A percentile compares a stretch with the other conserved stretches of the same genome.
These are phyloP conservation scores for Notodonta ziczac DNA, from an alignment of 2,888 invertebrate genomes.

Conservation along the genomic window DNA sequence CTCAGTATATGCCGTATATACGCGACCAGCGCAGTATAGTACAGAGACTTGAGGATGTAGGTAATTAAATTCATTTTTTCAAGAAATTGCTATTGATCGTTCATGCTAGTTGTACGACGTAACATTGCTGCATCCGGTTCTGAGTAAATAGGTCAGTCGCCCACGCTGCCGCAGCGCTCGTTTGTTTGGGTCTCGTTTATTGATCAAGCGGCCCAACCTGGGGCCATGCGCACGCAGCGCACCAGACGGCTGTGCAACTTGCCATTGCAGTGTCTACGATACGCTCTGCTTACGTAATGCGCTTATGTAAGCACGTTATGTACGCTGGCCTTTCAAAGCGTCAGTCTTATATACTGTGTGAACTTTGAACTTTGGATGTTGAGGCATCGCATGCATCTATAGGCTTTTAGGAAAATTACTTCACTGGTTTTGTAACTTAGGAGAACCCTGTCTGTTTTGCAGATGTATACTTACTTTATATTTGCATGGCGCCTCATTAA, in stretches of 20 bases:
- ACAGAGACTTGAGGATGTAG: too few species aligned
- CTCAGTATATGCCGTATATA: too few species aligned
- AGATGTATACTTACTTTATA: too few species aligned
- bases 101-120: constrained; percentile 35
- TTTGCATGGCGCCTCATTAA: too few species aligned
- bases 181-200: constrained; percentile 81
- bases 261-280: constrained; percentile 45
- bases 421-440: too few species aligned
- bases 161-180: constrained; percentile 64
- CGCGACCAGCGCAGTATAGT: too few species aligned
- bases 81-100: constrained; percentile 3
- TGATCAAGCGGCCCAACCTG: constrained; percentile 56
- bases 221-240: constrained; percentile 65
- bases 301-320: not conserved
- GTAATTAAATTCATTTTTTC: too few species aligned
- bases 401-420: too few species aligned
- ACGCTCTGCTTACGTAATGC: constrained; percentile 27
- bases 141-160: constrained; percentile 75
- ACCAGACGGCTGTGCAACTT: constrained; percentile 38
- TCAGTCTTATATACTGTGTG: not conserved
- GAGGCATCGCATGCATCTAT: not conserved
- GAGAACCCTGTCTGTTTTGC: too few species aligned
- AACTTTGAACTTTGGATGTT: constrained; percentile 1
- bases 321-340: not conserved
- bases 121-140: constrained; percentile 47